Base-by-base conservation (phyloP, 2,797 vertebrate species). In the Channallabes apus region DNA sequence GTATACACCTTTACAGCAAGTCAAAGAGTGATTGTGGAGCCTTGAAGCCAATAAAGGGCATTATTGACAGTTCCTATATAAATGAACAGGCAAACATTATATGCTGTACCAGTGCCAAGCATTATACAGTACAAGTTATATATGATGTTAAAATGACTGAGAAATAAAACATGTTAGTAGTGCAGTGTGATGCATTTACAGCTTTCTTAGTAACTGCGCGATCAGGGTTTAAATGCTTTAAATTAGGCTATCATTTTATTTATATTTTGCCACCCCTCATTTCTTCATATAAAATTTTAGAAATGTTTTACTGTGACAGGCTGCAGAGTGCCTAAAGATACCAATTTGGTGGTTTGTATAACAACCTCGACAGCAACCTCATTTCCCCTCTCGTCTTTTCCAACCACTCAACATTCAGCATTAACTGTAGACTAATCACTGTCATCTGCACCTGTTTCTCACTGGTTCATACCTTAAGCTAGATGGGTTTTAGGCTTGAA, bases 21-120 rank as follows among this genome's bases (percentile, higher is more conserved):
- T 32, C 68, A 15, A 3, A 65, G 5, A 29, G 17, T 61, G 59
- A 24, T 54, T 56, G 32, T 51, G 41, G 12, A 76, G 72, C 27
- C 27, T 18, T 46, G 20, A 32, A 14, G 56, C 20, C 15, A 59
- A 58, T 41, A 15, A 46, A 64, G 2, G 35, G 27, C 24, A 27
- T 27, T 80, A 80, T 80, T 64, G 78, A 29, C 35, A 46, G 38
- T 11, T 65, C n/a, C 38, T 65, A 46, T 41, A 62, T 22, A 80
- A 46, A 80, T 41, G 24, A 46, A 41, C 6, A 73, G 51, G 9
- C 2, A 58, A 32, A 58, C 15, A 76, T 2, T 27, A 0, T 18
- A 32, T 56, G 17, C 54, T 58, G 17, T 20, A 58, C 8, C 18
- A 32, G 8, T 8, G 20, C 2, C 73, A 76, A 32, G 14, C 0